phyloP scores from a whole-genome alignment of 2,797 vertebrate genomes.

The Spinibarbus caldwelli region DNA sequence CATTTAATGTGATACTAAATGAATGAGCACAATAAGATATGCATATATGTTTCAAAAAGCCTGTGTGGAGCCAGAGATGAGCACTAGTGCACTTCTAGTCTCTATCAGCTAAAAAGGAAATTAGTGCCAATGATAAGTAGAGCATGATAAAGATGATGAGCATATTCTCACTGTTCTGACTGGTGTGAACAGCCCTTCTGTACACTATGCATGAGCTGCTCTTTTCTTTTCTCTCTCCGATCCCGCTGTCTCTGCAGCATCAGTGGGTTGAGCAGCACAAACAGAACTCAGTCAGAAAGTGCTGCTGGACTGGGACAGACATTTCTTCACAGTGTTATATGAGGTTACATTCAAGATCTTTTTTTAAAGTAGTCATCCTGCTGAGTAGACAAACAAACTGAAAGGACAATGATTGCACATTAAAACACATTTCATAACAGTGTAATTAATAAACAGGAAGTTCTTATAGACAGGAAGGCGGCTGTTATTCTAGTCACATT shows the following conservation, averaged over 20 bases:
- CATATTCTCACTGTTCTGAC: slow-evolving; percentile 40
- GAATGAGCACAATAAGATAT: neutral
- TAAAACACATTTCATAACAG: neutral
- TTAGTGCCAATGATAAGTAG: slow-evolving; percentile 28
- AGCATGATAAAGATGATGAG: slow-evolving; percentile 42
- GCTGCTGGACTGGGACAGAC: neutral
- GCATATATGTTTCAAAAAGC: neutral
- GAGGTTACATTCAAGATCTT: neutral
- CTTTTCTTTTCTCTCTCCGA: slow-evolving; percentile 67
- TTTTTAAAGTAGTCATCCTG: neutral
- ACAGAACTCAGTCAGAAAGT: slow-evolving; percentile 1
- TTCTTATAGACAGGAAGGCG: neutral
- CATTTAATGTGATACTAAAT: neutral
- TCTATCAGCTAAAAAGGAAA: slow-evolving; percentile 16
- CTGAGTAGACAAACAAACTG: neutral
- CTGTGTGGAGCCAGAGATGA: neutral
- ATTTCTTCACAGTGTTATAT: neutral
- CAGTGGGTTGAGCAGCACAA: slow-evolving; percentile 11
- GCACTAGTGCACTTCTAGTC: neutral
- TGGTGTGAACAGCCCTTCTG: slow-evolving; percentile 19
- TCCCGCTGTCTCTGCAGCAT: slow-evolving; percentile 73
- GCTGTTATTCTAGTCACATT: neutral
- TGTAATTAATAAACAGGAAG: neutral
- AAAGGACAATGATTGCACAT: neutral
- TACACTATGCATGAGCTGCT: slow-evolving; percentile 76